These are phyloP conservation scores for Plumapathes pennacea DNA, from an alignment of 92 coral and sea anemone species.

Conservation along the genomic window DNA sequence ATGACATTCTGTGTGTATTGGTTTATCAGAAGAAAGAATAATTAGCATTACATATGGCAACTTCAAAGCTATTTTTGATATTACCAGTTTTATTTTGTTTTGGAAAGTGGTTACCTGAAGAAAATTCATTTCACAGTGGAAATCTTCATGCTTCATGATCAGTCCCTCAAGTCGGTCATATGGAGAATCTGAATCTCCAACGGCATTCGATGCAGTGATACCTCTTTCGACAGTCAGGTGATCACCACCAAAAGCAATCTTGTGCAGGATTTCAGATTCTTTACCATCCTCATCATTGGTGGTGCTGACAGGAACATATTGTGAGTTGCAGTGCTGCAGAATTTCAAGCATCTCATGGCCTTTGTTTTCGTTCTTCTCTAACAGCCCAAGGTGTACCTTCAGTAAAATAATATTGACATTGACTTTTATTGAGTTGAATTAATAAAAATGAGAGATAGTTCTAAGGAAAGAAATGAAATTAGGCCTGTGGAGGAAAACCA, in stretches of 20 bases:
- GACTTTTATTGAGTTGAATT: no score
- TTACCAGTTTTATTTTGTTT: background rate
- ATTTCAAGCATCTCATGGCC: constrained; percentile 11
- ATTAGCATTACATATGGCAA: background rate
- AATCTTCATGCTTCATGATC: constrained; percentile 15
- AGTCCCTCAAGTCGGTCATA: constrained; percentile 24
- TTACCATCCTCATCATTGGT: no score
- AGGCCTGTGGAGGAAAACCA: no score
- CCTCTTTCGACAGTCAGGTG: constrained; percentile 34
- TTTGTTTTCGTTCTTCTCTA: constrained; percentile 14
- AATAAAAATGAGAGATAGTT: no score
- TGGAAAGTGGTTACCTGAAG: constrained; percentile 18
- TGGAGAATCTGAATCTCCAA: constrained; percentile 19
- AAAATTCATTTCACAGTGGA: constrained; percentile 49
- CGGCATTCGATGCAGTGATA: constrained; percentile 13
- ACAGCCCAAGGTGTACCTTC: constrained; percentile 14
- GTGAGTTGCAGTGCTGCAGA: constrained; percentile 9
- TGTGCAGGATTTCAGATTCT: constrained; percentile 14
- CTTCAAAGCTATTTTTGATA: background rate
- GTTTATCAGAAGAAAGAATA: background rate
- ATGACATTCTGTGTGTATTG: no score
- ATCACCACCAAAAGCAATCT: constrained; percentile 31
- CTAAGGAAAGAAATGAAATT: no score
- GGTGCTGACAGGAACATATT: constrained; percentile 3
- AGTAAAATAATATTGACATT: no score